Evolutionary conservation across 1,140 invertebrate genomes (phyloP).

Genomic region (Tenebrio molitor): DNA sequence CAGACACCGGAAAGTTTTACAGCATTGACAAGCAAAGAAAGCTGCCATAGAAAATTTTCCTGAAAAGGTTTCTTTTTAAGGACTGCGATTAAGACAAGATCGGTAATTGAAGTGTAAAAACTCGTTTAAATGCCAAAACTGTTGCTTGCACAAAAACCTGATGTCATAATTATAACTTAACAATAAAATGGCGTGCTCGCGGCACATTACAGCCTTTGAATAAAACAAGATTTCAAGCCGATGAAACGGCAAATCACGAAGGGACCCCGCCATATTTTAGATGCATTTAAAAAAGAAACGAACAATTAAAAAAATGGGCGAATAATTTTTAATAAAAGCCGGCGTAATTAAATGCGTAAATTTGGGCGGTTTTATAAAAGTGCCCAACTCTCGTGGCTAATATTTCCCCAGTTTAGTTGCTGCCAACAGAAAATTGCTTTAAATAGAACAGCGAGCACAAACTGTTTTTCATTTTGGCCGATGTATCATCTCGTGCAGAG

Average conservation of each 20-base stretch:
- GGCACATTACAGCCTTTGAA: slow-evolving; percentile 1
- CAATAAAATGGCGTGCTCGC: slow-evolving; percentile 11
- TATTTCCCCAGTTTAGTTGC: slow-evolving; percentile 48
- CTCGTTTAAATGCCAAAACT: neutral
- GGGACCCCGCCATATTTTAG: neutral
- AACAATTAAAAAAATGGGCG: slow-evolving; percentile 2
- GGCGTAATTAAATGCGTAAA: slow-evolving; percentile 25
- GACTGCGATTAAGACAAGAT: too few species aligned
- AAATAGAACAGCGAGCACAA: slow-evolving; percentile 48
- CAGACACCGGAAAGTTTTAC: too few species aligned
- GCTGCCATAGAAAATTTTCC: too few species aligned
- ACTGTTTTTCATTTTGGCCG: slow-evolving; percentile 41
- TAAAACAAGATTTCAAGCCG: slow-evolving; percentile 10
- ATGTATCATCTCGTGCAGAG: slow-evolving; percentile 41
- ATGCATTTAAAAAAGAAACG: neutral
- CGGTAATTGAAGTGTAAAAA: too few species aligned
- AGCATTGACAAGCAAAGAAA: too few species aligned
- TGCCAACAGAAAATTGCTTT: slow-evolving; percentile 50
- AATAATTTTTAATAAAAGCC: slow-evolving; percentile 35
- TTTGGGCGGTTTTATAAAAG: slow-evolving; percentile 11
- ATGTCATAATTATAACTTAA: slow-evolving; percentile 20
- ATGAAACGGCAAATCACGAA: slow-evolving; percentile 23
- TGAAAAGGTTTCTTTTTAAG: too few species aligned
- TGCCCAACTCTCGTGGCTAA: slow-evolving; percentile 23
- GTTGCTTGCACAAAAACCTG: slow-evolving; percentile 13